A percentile compares a stretch with the other conserved stretches of the same genome.
Evolutionary conservation across 64 coral and sea anemone genomes (phyloP).

Genomic region (Anthopleura sola): DNA sequence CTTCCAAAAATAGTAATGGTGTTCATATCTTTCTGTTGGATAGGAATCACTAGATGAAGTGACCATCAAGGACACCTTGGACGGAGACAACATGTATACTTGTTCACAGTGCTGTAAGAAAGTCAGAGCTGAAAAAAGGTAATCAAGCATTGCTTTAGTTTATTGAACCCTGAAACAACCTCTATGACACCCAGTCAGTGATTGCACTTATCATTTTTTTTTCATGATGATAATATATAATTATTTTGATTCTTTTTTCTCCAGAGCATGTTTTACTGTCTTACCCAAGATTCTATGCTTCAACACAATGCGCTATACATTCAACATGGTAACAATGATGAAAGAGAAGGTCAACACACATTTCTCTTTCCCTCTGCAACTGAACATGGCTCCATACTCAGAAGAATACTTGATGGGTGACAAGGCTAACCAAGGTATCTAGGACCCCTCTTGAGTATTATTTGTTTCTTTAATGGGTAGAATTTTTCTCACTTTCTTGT

Average conservation of each 20-base stretch:
- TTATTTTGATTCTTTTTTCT: neutral
- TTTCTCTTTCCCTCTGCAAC: constrained; percentile 95
- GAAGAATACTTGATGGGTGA: constrained; percentile 99
- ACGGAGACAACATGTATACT: constrained; percentile 99
- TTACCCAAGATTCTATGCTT: constrained; percentile 95
- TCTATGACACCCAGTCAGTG: too few species aligned
- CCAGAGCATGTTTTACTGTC: constrained; percentile 94
- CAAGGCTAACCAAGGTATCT: constrained; percentile 83
- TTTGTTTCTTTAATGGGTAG: too few species aligned
- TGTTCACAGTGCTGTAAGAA: constrained; percentile 99
- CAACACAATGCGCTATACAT: constrained; percentile 99
- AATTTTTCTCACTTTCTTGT: too few species aligned
- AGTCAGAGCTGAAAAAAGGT: constrained; percentile 97
- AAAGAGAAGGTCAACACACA: constrained; percentile 99
- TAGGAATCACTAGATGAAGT: constrained; percentile 99
- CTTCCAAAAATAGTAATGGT: neutral
- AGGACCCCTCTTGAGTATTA: too few species aligned
- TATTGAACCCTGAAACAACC: neutral
- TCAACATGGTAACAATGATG: constrained; percentile 99
- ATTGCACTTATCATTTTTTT: too few species aligned
- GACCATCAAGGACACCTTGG: constrained; percentile 97
- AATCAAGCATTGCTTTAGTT: neutral
- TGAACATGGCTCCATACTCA: constrained; percentile 97
- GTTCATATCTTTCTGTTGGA: neutral
- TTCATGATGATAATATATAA: neutral